Percentiles rank a stretch among this genome's conserved stretches.
These are phyloP conservation scores for Microchrysa polita DNA, from an alignment of 2,888 invertebrate genomes.

Conservation along the genomic window DNA sequence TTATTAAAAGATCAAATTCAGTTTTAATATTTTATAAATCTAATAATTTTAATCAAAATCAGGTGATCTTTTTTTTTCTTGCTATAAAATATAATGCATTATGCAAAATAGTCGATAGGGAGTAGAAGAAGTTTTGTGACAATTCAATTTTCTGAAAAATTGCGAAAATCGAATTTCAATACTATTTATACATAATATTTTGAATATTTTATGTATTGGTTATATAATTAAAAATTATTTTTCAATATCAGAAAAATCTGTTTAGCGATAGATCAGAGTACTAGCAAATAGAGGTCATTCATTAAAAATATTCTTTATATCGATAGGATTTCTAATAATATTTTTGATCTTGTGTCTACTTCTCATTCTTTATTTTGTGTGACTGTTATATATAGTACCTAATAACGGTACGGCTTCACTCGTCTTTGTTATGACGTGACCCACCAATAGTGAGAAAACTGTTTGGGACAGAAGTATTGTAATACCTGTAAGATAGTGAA, in stretches of 20 bases:
- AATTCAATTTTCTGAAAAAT: constrained; percentile 15
- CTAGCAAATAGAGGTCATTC: constrained; percentile 18
- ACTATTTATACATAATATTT: constrained; percentile 1
- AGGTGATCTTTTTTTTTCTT: not conserved
- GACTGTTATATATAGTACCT: constrained; percentile 74
- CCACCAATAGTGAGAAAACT: constrained; percentile 99
- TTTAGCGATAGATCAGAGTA: constrained; percentile 25
- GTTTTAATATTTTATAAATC: no score
- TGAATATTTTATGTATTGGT: constrained; percentile 15
- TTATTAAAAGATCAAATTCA: no score
- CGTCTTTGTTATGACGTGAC: constrained; percentile 98
- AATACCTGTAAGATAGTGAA: constrained; percentile 86
- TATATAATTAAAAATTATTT: constrained; percentile 9
- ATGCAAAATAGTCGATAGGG: constrained; percentile 33
- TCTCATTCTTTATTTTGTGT: constrained; percentile 39
- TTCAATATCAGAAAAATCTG: not conserved
- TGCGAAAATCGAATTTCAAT: constrained; percentile 19
- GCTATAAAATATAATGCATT: constrained; percentile 16
- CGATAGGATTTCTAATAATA: constrained; percentile 25
- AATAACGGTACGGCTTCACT: constrained; percentile 99
- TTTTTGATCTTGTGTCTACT: constrained; percentile 14
- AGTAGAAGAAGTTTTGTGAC: constrained; percentile 18
- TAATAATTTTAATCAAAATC: no score
- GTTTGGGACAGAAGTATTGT: constrained; percentile 99
- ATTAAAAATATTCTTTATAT: constrained; percentile 21